phyloP scores from a whole-genome alignment of 64 coral and sea anemone genomes.

The Stichodactyla helianthus region DNA sequence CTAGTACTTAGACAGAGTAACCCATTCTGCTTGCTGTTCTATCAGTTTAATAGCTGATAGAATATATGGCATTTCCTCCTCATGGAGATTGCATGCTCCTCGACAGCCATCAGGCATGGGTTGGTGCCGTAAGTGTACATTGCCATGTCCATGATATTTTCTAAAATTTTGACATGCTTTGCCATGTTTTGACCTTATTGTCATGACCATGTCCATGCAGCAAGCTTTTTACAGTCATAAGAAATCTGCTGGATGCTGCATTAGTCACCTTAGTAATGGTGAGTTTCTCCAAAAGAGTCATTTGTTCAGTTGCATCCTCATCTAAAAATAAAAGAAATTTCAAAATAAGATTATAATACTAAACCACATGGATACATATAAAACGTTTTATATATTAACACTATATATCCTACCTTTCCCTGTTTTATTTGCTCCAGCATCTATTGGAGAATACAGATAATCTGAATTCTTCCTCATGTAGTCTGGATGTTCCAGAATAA shows the following conservation, averaged over 20 bases:
- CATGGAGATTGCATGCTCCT: too few relatives aligned
- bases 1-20: too few relatives aligned
- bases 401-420: neutral
- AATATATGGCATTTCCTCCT: too few relatives aligned
- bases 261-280: slow-evolving; percentile 31
- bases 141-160: too few relatives aligned
- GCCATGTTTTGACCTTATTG: too few relatives aligned
- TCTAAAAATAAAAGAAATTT: slow-evolving; percentile 11
- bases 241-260: neutral
- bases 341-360: neutral
- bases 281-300: slow-evolving; percentile 31
- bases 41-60: too few relatives aligned
- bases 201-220: too few relatives aligned
- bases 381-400: neutral
- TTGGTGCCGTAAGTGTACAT: too few relatives aligned
- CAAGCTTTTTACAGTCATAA: too few relatives aligned
- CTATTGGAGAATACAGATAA: neutral
- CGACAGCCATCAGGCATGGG: too few relatives aligned
- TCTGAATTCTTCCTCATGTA: neutral
- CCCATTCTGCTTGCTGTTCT: too few relatives aligned
- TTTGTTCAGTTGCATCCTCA: neutral
- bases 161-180: too few relatives aligned
- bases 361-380: neutral
- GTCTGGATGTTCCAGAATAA: slow-evolving; percentile 48
- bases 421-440: neutral